Conservation (phyloP, 2,113 vertebrate genomes). For the Clinocottus analis region DNA sequence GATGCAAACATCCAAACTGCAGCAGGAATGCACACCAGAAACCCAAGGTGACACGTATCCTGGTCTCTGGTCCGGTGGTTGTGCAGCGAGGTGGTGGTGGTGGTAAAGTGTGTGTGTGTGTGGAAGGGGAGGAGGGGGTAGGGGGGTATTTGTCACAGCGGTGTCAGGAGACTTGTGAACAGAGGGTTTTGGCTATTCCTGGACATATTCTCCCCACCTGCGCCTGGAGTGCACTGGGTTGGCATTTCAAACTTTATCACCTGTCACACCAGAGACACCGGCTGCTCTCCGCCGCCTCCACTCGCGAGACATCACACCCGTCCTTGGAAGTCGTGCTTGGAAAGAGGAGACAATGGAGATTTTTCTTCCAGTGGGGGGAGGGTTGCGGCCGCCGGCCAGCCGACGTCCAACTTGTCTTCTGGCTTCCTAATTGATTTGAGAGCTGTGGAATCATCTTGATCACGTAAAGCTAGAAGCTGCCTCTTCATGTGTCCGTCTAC, state of each 20-base stretch:
- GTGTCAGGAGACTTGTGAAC: constrained; percentile 66
- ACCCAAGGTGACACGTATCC: constrained; percentile 61
- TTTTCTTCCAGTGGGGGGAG: neutral
- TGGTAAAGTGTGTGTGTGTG: too few species aligned
- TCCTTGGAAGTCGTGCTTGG: constrained; percentile 57
- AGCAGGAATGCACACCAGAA: constrained; percentile 3
- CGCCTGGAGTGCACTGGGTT: constrained; percentile 41
- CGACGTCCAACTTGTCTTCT: constrained; percentile 27
- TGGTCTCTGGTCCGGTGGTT: constrained; percentile 23
- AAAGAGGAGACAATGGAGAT: constrained; percentile 21
- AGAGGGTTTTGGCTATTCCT: constrained; percentile 65
- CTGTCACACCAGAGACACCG: constrained; percentile 71
- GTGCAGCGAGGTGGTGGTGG: neutral
- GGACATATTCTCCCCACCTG: constrained; percentile 71
- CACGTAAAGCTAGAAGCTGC: constrained; percentile 10
- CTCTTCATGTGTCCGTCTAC: neutral
- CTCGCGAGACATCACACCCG: constrained; percentile 31
- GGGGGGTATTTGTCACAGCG: constrained; percentile 41
- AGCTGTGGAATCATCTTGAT: constrained; percentile 25
- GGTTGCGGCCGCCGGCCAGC: constrained; percentile 43
- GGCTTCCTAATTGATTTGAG: constrained; percentile 40
- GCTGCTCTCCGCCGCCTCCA: constrained; percentile 22
- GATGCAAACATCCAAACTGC: constrained; percentile 7
- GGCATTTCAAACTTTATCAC: constrained; percentile 77
- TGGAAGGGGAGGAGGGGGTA: neutral